Evolutionary conservation across 2,888 invertebrate species (phyloP), one percentile per base, ranked within the genome.

Genomic region (Oligia fasciuncula): DNA sequence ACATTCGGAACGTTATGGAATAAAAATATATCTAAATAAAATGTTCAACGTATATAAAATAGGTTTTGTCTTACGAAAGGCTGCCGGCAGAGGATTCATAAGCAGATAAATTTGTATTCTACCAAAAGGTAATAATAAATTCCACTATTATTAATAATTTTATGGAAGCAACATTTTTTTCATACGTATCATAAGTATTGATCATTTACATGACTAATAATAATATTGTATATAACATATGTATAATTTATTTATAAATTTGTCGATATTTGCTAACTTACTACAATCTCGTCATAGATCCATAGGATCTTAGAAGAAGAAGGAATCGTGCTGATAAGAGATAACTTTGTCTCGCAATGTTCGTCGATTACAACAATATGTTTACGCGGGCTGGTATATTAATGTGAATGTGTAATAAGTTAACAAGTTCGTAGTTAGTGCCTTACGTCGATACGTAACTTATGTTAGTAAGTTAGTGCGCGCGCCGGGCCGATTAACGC

Each of bases 201-300:
- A 90, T 90, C 92, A 91, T 92, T 94, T 94, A 94, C 91, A 95
- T 93, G 90, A 92, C 94, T 94, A 95, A 94, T 93, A 95, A 94
- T 94, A 93, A 93, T 94, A 93, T 95, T 93, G 93, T 96, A 95
- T 95, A 95, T 96, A 96, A 96, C 95, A 96, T 95, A 95, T 95
- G 94, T 96, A 96, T 96, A 96, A 94, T 93, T 91, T 93, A 94
- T 94, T 93, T 92, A 92, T 94, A 94, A 92, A 90, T 89, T 90
- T 91, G 81, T 92, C 91, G 92, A 90, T 92, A 88, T 94, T 87
- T 95, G 96, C 95, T 96, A 96, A 96, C 96, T 96, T 96, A 96
- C 91, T 95, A 96, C 96, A 94, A 91, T 91, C 81, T 86, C 76
- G 76, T 76, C 76, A 69, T 73, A 81, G 78, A 86, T 79, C 67